Evolutionary conservation across 2,113 vertebrate species (phyloP), one percentile per base, ranked within the genome.

Genomic region (Eclectus roratus): DNA sequence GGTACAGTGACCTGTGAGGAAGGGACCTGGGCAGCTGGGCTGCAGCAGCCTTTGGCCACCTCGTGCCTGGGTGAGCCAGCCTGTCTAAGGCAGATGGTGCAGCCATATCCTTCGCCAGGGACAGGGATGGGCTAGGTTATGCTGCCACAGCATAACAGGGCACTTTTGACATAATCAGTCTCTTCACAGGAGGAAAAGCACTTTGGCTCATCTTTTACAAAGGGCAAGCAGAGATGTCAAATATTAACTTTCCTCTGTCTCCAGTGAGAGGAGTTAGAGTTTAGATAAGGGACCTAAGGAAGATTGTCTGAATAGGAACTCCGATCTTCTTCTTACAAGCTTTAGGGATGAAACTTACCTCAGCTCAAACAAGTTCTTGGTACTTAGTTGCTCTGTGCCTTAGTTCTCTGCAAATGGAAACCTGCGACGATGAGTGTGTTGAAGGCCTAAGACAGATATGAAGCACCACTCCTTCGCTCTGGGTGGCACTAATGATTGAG

Each of bases 61-160:
- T 25, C 1, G 1, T 53, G 11, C 16, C 60, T 4, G 0, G 33
- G 23, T 44, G 25, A 69, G 41, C 8, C 47, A 85, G 5, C 4
- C 1, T 56, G 9, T 49, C 43, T 6, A 33, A 46, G 24, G 27
- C 35, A 82, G 63, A 11, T 9, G 21, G 37, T 50, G n/a, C 37
- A 78, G 55, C 37, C 3, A 2, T 39, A 12, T 41, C n/a, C 53
- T 78, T 56, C 2, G 1, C 13, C 46, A 81, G 69, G 41, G 50
- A 17, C 0, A 1, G 24, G 35, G 10, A 47, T 13, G 77, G 29
- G 29, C 24, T 71, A 49, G 49, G 31, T 31, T 27, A 17, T 25
- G 9, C 15, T 55, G 82, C 29, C 52, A 47, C 0, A 5, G 18
- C 23, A 3, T 31, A 35, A 44, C 13, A 69, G 33, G 58, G 21